Conservation (phyloP, 2,888 invertebrate species). For the Quadroppia sp. region DNA sequence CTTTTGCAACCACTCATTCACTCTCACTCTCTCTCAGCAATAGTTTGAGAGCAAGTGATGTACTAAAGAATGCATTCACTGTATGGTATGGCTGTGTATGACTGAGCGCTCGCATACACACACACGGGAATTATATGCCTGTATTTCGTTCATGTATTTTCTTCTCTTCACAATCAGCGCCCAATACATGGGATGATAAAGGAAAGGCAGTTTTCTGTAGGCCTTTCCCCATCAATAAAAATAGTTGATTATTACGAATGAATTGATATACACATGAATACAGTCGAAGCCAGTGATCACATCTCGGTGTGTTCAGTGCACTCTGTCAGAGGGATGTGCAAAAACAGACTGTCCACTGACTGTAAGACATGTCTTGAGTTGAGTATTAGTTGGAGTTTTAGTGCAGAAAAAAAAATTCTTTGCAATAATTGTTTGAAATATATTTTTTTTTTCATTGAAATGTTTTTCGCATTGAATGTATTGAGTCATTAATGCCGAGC, state of each 20-base stretch:
- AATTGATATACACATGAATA: slow-evolving; percentile 10
- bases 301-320: not conserved
- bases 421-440: too few relatives aligned
- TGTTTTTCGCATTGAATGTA: not conserved
- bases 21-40: not conserved
- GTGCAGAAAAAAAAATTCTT: too few relatives aligned
- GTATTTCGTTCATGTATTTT: not conserved
- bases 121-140: not conserved
- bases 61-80: too few relatives aligned
- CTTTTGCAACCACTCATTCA: not conserved
- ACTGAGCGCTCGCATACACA: slow-evolving; percentile 11
- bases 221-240: slow-evolving; percentile 1
- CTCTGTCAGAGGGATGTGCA: not conserved
- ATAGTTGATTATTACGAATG: slow-evolving; percentile 10
- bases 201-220: not conserved
- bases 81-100: not conserved
- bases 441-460: too few relatives aligned
- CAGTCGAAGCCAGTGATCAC: not conserved
- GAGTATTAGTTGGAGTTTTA: too few relatives aligned
- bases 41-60: not conserved
- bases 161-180: slow-evolving; percentile 10
- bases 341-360: too few relatives aligned
- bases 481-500: not conserved
- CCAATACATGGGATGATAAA: not conserved
- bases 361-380: too few relatives aligned